Evolutionary conservation across 2,888 invertebrate genomes (phyloP).

Genomic region (Entomobrya multifasciata): DNA sequence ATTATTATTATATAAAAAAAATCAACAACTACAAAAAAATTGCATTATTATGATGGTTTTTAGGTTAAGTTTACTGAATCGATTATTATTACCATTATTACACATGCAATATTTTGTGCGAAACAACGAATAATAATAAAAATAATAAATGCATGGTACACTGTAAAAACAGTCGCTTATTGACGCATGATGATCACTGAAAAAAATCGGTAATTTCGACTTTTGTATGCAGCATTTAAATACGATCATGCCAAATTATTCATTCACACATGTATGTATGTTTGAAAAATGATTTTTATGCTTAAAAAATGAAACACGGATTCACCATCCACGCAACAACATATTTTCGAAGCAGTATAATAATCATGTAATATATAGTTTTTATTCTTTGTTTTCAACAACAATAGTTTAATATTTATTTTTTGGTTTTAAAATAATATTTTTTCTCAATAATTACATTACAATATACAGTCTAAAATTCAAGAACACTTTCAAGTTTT

Average conservation of each 20-base stretch:
- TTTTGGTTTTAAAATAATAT: neutral
- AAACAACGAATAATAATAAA: slow-evolving; percentile 73
- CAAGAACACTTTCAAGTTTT: slow-evolving; percentile 63
- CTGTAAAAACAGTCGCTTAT: slow-evolving; percentile 50
- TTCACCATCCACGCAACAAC: neutral
- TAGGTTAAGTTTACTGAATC: slow-evolving; percentile 73
- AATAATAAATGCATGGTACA: slow-evolving; percentile 72
- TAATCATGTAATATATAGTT: slow-evolving; percentile 29
- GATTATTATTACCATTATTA: slow-evolving; percentile 73
- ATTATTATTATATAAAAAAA: slow-evolving; percentile 55
- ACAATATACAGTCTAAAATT: slow-evolving; percentile 44
- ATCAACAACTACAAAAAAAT: slow-evolving; percentile 58
- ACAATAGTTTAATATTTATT: too few species aligned
- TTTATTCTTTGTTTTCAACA: slow-evolving; percentile 26
- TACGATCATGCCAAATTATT: neutral
- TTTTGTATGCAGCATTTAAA: slow-evolving; percentile 2
- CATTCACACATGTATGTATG: neutral
- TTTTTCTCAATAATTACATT: slow-evolving; percentile 6
- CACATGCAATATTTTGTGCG: slow-evolving; percentile 73
- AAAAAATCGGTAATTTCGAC: neutral
- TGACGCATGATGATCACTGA: neutral
- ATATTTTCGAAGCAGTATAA: slow-evolving; percentile 1
- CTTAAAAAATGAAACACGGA: too few species aligned
- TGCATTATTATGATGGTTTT: slow-evolving; percentile 73
- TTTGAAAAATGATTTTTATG: too few species aligned